phyloP scores from a whole-genome alignment of 2,888 invertebrate genomes.

The Meiosimyza decipiens region DNA sequence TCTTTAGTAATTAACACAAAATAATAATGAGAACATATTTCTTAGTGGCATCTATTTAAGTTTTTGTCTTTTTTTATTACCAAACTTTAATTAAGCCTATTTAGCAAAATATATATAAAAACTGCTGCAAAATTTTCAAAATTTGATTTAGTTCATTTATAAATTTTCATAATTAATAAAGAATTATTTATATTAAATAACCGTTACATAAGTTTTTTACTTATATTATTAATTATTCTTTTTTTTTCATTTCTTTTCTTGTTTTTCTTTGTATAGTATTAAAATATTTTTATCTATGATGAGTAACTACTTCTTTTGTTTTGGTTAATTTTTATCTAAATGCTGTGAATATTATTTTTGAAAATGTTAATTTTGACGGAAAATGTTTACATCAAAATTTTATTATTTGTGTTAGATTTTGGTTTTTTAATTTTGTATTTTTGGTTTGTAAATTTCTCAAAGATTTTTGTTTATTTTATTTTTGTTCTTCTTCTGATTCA shows the following conservation, averaged over 20 bases:
- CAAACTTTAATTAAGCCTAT: slow-evolving; percentile 1
- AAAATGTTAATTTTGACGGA: slow-evolving; percentile 33
- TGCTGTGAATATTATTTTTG: background rate
- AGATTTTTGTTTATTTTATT: slow-evolving; percentile 42
- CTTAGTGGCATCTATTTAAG: background rate
- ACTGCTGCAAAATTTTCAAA: slow-evolving; percentile 23
- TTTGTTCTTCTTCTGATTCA: slow-evolving; percentile 16
- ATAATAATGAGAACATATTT: too few relatives aligned
- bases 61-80: background rate
- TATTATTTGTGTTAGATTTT: slow-evolving; percentile 46
- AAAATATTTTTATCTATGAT: slow-evolving; percentile 22
- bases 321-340: too few relatives aligned
- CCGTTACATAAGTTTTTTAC: background rate
- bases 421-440: slow-evolving; percentile 27
- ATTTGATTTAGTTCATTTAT: background rate
- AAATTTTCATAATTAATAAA: background rate
- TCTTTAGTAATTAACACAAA: too few relatives aligned
- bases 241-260: background rate
- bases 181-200: background rate
- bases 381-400: background rate
- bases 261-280: slow-evolving; percentile 28
- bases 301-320: slow-evolving; percentile 27
- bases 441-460: slow-evolving; percentile 23
- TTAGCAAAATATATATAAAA: slow-evolving; percentile 25
- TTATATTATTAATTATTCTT: background rate